Evolutionary conservation across 1,140 invertebrate genomes (phyloP).

Genomic region (Neuroterus valhalla): DNA sequence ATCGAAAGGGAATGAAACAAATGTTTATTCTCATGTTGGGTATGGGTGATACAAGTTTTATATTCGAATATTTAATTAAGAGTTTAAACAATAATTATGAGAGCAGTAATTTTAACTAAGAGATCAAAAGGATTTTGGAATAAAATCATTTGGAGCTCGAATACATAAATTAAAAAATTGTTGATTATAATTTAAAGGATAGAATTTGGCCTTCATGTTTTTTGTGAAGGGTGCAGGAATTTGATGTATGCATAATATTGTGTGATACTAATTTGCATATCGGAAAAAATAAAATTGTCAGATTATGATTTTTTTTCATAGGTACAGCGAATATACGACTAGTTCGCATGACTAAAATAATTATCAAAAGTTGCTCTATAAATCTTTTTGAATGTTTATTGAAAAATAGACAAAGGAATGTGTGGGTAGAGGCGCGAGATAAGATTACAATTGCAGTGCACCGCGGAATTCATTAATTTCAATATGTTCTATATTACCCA

Average conservation of each 20-base stretch:
- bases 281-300: background rate
- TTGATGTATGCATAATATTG: background rate
- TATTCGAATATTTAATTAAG: no score
- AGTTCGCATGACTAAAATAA: background rate
- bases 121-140: background rate
- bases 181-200: background rate
- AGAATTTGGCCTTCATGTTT: background rate
- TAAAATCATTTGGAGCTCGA: background rate
- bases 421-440: background rate
- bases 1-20: background rate
- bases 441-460: no score
- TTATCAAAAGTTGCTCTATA: background rate
- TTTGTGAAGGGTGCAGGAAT: background rate
- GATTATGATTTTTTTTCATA: background rate
- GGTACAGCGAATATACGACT: background rate
- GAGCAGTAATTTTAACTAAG: background rate
- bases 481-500: no score
- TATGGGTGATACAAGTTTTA: background rate
- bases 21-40: background rate
- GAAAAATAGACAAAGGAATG: background rate
- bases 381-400: background rate
- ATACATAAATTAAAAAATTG: background rate
- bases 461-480: no score
- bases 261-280: slow-evolving; percentile 28
- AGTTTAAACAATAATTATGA: background rate